phyloP scores from a whole-genome alignment of 35 echinoderm and acorn worm genomes.

The Apostichopus japonicus region DNA sequence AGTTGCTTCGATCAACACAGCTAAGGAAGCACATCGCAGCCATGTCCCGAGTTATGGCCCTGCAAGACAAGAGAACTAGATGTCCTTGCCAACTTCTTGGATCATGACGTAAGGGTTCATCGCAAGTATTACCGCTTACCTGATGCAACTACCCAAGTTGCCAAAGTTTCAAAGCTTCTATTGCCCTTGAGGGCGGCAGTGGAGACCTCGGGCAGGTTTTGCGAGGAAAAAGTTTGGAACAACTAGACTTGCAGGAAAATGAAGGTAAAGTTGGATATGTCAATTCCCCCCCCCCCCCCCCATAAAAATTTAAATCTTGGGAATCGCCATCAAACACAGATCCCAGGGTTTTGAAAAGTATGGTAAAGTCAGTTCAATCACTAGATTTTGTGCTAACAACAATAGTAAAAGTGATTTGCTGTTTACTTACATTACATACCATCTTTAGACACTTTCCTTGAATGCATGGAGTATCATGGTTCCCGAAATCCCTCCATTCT shows the following conservation, averaged over 20 bases:
- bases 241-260: slow-evolving; percentile 63
- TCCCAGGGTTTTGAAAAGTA: too few species aligned
- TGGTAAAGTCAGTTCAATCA: too few species aligned
- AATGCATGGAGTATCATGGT: too few species aligned
- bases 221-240: slow-evolving; percentile 43
- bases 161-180: slow-evolving; percentile 65
- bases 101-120: slow-evolving; percentile 56
- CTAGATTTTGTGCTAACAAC: too few species aligned
- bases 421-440: too few species aligned
- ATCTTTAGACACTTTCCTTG: too few species aligned
- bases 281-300: too few species aligned
- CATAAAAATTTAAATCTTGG: too few species aligned
- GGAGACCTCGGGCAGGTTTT: slow-evolving; percentile 38
- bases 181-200: slow-evolving; percentile 38
- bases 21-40: slow-evolving; percentile 59
- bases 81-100: slow-evolving; percentile 65
- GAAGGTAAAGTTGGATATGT: slow-evolving; percentile 43
- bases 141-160: neutral
- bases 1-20: slow-evolving; percentile 52
- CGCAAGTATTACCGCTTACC: slow-evolving; percentile 59
- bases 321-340: too few species aligned
- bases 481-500: too few species aligned
- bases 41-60: neutral
- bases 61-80: slow-evolving; percentile 54
- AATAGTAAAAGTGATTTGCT: too few species aligned